phyloP scores from a whole-genome alignment of 2,113 vertebrate species.

The Charadrius vociferus region DNA sequence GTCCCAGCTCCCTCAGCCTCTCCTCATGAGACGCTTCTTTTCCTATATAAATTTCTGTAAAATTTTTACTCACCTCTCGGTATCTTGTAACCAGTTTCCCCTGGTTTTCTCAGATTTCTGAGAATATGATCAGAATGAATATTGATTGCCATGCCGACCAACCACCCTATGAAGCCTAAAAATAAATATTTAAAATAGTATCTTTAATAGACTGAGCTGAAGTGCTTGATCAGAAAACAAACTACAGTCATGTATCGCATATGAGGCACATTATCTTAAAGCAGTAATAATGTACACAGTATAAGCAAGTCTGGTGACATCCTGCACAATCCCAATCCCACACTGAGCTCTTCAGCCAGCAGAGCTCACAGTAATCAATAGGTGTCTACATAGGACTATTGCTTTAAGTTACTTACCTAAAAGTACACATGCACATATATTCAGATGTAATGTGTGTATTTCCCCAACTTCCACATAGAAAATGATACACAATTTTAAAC shows the following conservation, averaged over 20 bases:
- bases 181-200: not conserved
- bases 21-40: not conserved
- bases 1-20: not conserved
- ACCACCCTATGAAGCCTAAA: conserved; percentile 79
- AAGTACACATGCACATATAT: not conserved
- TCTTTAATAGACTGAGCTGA: not conserved
- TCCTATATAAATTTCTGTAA: not conserved
- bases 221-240: not conserved
- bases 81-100: conserved; percentile 90
- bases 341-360: not conserved
- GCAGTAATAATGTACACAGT: not conserved
- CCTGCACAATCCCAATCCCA: not conserved
- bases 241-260: not conserved
- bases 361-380: not conserved
- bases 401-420: not conserved
- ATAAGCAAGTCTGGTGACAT: not conserved
- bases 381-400: not conserved
- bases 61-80: conserved; percentile 81
- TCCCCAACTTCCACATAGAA: not conserved
- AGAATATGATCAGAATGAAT: conserved; percentile 92
- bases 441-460: not conserved
- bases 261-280: not conserved
- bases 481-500: not conserved
- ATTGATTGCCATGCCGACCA: conserved; percentile 86
- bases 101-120: conserved; percentile 88